Base-by-base conservation (phyloP, 2,888 invertebrate species). In the Apodemia duryi region DNA sequence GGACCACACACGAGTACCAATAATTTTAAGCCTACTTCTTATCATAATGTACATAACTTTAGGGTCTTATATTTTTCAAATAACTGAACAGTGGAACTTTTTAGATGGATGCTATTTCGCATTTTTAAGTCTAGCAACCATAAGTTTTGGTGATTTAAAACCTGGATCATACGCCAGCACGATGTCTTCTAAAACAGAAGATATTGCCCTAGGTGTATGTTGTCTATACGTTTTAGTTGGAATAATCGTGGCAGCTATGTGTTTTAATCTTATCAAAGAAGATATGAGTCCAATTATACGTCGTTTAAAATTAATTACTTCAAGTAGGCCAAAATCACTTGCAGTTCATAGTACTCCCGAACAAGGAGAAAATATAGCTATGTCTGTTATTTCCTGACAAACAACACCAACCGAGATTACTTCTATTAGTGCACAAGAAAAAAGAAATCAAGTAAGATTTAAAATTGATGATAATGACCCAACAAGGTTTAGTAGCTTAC, bases 1-100 rank as follows among this genome's bases (percentile, higher is more conserved):
- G 51, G 92, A 93, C 74, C 93, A 93, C 72, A 94, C 96, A 64
- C 93, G 96, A 72, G 98, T 99, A 68, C 99, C 99, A 62, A 95
- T 98, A 67, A 94, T 95, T 65, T 93, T 99, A 63, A 98, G 98
- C 80, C 90, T 98, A 68, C 90, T 97, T 72, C 95, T 98, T 60
- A 95, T 99, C 76, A 92, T 97, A 62, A 93, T 95, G 72, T 99
- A 99, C 86, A 94, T 99, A 76, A 95, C 96, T 67, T 95, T 97
- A 49, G 99, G 99, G 13, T 97, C 98, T 1, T 92, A 97, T 68
- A 93, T 99, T 71, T 99, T 99, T 85, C 95, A 96, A 69, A 93
- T 96, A 65, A 95, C 98, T 80, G 99, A 99, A 84, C 94, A 95
- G 73, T 99, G 99, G 99, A 95, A 95, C 68, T 94, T 97, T 54